These are phyloP conservation scores for Ceratina australensis DNA, from an alignment of 1,140 invertebrate species.

Conservation along the genomic window DNA sequence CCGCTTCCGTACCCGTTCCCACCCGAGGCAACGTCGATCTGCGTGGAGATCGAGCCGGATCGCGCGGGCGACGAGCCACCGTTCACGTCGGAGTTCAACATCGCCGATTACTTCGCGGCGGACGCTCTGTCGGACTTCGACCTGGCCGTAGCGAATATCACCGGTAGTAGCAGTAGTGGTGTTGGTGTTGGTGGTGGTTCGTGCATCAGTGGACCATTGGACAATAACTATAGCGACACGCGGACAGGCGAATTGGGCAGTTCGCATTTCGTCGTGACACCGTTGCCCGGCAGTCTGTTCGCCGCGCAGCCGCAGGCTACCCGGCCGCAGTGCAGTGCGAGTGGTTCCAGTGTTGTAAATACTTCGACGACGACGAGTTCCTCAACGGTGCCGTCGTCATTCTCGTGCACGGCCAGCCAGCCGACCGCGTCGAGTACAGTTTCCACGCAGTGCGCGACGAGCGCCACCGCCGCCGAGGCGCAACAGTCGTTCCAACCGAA, in stretches of 20 bases:
- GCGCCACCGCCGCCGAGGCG: constrained; percentile 54
- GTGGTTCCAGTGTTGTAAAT: constrained; percentile 74
- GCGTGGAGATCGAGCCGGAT: constrained; percentile 74
- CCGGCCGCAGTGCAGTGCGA: constrained; percentile 72
- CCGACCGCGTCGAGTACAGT: constrained; percentile 48
- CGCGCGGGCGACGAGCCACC: constrained; percentile 72
- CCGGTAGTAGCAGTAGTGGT: too few relatives aligned
- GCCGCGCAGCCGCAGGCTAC: constrained; percentile 61
- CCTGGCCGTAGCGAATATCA: constrained; percentile 55
- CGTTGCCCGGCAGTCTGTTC: constrained; percentile 64
- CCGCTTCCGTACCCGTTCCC: constrained; percentile 74
- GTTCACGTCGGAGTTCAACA: constrained; percentile 77
- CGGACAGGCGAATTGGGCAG: constrained; percentile 74
- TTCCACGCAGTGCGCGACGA: constrained; percentile 59
- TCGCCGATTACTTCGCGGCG: constrained; percentile 75
- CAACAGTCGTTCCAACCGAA: constrained; percentile 64
- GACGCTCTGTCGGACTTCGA: constrained; percentile 73
- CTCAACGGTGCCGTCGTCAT: constrained; percentile 40
- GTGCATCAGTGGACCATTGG: constrained; percentile 52
- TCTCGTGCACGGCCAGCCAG: constrained; percentile 51
- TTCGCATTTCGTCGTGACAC: constrained; percentile 71
- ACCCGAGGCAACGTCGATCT: constrained; percentile 76
- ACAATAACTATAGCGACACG: constrained; percentile 59
- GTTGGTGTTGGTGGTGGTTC: too few relatives aligned
- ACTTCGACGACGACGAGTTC: constrained; percentile 61